Evolutionary conservation across 2,113 vertebrate species (phyloP).

Genomic region (Camelus bactrianus): DNA sequence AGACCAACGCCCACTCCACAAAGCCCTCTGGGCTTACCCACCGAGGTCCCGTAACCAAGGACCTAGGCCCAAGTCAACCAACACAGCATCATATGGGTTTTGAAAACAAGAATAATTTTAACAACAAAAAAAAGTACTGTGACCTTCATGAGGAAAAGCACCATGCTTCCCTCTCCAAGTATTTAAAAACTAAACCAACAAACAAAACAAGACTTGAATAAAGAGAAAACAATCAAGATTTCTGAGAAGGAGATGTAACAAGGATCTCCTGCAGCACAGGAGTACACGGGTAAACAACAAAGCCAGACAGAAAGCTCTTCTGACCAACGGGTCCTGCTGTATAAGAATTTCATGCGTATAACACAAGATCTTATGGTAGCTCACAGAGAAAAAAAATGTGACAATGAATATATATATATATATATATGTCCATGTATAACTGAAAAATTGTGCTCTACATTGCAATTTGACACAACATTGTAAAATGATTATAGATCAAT

Average conservation of each 20-base stretch:
- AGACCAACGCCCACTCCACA: not conserved
- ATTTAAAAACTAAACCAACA: not conserved
- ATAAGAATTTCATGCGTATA: too few species aligned
- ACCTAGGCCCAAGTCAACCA: not conserved
- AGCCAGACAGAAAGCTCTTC: not conserved
- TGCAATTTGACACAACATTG: too few species aligned
- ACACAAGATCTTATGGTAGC: too few species aligned
- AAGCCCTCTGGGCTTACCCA: not conserved
- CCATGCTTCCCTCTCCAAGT: not conserved
- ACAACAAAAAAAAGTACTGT: not conserved
- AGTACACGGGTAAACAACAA: not conserved
- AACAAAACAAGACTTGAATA: not conserved
- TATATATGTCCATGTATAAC: too few species aligned
- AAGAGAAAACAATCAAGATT: not conserved
- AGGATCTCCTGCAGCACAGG: not conserved
- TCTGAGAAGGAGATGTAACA: not conserved
- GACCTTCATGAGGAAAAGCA: not conserved
- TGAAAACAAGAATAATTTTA: constrained; percentile 9
- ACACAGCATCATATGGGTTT: not conserved
- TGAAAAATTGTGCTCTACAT: too few species aligned
- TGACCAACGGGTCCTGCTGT: not conserved
- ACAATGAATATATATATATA: too few species aligned
- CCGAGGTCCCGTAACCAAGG: not conserved
- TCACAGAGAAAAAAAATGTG: too few species aligned
- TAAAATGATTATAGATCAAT: too few species aligned